Evolutionary conservation across 2,113 vertebrate species (phyloP).

Genomic region (Physeter macrocephalus): DNA sequence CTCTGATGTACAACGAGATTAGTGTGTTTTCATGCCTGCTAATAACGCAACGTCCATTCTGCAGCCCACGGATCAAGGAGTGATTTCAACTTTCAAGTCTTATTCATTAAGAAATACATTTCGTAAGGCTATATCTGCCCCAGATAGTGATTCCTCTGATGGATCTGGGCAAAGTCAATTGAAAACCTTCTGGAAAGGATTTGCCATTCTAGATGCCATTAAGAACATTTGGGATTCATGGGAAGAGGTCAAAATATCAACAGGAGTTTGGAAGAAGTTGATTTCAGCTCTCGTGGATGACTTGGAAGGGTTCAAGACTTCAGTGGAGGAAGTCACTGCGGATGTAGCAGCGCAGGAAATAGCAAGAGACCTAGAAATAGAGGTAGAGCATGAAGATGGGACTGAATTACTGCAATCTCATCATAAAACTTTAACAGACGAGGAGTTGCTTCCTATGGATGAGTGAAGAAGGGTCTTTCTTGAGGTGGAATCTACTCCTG

Average conservation of each 20-base stretch:
- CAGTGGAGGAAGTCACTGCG: neutral
- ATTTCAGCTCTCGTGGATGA: neutral
- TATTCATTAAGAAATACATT: neutral
- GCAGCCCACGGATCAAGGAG: neutral
- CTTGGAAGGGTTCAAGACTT: neutral
- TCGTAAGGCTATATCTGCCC: neutral
- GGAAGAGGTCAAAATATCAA: neutral
- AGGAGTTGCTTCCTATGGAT: neutral
- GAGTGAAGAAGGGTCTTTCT: neutral
- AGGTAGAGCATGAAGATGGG: neutral
- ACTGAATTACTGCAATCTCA: neutral
- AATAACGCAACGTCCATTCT: neutral
- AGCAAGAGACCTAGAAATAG: neutral
- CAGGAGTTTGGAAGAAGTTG: neutral
- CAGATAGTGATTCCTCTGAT: neutral
- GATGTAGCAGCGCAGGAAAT: neutral
- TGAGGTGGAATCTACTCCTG: neutral
- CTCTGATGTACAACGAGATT: neutral
- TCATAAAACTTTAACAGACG: neutral
- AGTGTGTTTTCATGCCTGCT: neutral
- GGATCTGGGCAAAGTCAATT: neutral
- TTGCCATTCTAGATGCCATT: neutral
- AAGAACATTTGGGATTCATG: neutral
- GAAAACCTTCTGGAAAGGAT: neutral
- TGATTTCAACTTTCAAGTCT: neutral